Conservation (phyloP, 2,113 vertebrate species). For the Phaetusa simplex region DNA sequence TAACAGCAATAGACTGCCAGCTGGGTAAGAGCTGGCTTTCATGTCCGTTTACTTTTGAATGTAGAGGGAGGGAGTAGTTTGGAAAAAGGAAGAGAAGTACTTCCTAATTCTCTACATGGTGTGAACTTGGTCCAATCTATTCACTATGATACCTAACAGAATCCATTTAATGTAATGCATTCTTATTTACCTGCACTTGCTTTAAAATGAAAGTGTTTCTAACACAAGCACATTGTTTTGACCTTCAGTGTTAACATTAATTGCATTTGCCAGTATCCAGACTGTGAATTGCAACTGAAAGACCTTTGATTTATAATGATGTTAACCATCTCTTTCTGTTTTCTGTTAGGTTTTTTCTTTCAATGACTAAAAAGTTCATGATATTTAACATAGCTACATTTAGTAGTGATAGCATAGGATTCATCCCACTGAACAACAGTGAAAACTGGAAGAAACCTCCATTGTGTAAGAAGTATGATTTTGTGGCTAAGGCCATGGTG, state of each 20-base stretch:
- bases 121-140: not conserved
- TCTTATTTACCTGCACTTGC: constrained; percentile 17
- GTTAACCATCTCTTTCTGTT: not conserved
- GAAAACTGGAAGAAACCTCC: not conserved
- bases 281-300: not conserved
- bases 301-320: not conserved
- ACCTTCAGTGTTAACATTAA: not conserved
- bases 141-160: not conserved
- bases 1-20: not conserved
- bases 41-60: not conserved
- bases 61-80: not conserved
- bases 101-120: not conserved
- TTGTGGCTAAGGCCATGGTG: not conserved
- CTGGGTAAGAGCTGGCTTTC: not conserved
- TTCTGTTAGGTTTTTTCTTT: not conserved
- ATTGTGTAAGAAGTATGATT: not conserved
- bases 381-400: not conserved
- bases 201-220: constrained; percentile 38
- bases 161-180: not conserved
- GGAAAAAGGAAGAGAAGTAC: not conserved
- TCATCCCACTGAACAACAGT: not conserved
- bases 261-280: not conserved
- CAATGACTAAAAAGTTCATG: not conserved
- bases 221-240: constrained; percentile 37
- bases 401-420: not conserved